Evolutionary conservation across 2,888 invertebrate species (phyloP).

Genomic region (Nephrotoma flavescens): DNA sequence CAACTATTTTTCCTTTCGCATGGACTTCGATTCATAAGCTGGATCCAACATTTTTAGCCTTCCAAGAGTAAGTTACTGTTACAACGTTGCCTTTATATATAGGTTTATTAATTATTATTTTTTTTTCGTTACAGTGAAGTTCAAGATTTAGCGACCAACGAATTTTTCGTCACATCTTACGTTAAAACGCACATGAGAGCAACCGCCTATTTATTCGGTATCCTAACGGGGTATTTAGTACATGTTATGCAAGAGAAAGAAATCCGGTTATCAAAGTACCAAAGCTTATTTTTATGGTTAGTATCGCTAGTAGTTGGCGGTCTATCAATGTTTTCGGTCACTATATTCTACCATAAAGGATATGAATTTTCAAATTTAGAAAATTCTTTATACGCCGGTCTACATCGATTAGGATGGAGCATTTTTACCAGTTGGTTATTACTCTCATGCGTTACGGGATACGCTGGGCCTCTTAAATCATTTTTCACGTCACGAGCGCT

Average conservation of each 20-base stretch:
- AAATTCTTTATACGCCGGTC: conserved; percentile 46
- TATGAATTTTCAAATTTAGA: conserved; percentile 41
- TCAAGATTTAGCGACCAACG: conserved; percentile 44
- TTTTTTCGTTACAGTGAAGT: conserved; percentile 41
- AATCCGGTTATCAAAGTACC: conserved; percentile 14
- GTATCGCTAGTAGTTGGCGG: conserved; percentile 31
- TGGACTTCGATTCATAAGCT: conserved; percentile 42
- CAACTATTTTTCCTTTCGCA: conserved; percentile 38
- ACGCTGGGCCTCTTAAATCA: conserved; percentile 37
- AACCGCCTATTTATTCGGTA: conserved; percentile 50
- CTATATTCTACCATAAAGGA: conserved; percentile 47
- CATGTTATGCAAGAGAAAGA: conserved; percentile 45
- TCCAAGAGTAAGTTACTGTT: conserved; percentile 44
- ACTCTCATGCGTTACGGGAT: conserved; percentile 48
- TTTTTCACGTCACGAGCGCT: conserved; percentile 30
- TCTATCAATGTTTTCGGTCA: conserved; percentile 44
- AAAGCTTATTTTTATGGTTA: conserved; percentile 20
- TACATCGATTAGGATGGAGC: conserved; percentile 54
- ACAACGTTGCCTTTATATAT: background rate
- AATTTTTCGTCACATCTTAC: conserved; percentile 47
- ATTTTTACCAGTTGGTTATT: conserved; percentile 51
- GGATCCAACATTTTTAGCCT: conserved; percentile 54
- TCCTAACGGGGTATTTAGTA: conserved; percentile 48
- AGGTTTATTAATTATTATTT: background rate
- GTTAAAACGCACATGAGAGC: conserved; percentile 65